Evolutionary conservation across 2,888 invertebrate species (phyloP), one percentile per base, ranked within the genome.

Genomic region (Onthophagus sagittarius): DNA sequence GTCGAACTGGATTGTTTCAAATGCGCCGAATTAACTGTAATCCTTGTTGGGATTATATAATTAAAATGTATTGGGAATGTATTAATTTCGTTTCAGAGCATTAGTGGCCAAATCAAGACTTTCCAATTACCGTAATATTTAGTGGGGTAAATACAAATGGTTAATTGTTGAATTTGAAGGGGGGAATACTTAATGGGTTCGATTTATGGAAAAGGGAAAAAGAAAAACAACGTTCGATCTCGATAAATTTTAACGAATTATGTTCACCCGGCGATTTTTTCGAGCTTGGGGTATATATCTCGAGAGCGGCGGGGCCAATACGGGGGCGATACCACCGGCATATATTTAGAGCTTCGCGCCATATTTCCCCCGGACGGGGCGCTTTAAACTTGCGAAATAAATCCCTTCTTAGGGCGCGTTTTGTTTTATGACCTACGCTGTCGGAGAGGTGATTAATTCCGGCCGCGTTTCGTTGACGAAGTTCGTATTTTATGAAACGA

Each of bases 361-460:
- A 73, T 75, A 75, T 73, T 75, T 75, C 73, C 71, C 23, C 71
- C 15, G 63, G 39, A 65, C 69, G 67, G 69, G 64, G 39, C 70
- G 76, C 75, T 72, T 77, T 75, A 78, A 80, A 79, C 79, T 79
- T 79, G 77, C 78, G 76, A 75, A 77, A 79, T 80, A 80, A 80
- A 80, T 80, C 79, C 80, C 78, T 79, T 80, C 79, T 78, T 79
- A 78, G 78, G 77, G 77, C 77, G 77, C 78, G 79, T 80, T 80
- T 80, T 80, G 79, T 77, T 79, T 80, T 80, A 79, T 79, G 78
- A 77, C 75, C 75, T 77, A 76, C 79, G 77, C 73, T 70, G 78
- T 77, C 78, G 77, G 75, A 74, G 75, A 78, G 76, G 79, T 80
- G 80, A 80, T 80, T 80, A 80, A 80, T 80, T 79, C 78, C n/a